These are phyloP conservation scores for Sparidentex hasta DNA, from an alignment of 2,797 vertebrate genomes.

Conservation along the genomic window DNA sequence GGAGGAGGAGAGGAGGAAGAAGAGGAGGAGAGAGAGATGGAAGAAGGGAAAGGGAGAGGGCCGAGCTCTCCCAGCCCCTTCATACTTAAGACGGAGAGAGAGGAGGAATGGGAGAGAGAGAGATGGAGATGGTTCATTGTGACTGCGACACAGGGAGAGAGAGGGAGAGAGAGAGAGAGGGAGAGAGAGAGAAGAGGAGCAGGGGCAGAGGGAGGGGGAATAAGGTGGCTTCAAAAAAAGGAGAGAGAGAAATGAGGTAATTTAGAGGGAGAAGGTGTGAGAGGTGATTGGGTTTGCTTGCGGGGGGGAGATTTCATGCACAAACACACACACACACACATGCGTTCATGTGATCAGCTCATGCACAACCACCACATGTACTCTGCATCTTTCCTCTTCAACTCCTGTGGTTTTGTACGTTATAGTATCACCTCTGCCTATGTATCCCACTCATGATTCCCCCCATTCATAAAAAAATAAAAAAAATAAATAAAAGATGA, in stretches of 20 bases:
- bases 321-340: conserved; percentile 38
- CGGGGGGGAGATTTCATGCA: conserved; percentile 48
- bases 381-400: background rate
- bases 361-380: conserved; percentile 17
- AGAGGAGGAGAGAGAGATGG: conserved; percentile 76
- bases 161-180: conserved; percentile 59
- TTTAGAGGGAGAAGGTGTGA: conserved; percentile 54
- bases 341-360: conserved; percentile 24
- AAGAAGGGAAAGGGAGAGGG: conserved; percentile 79
- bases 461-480: conserved; percentile 82
- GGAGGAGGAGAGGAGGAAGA: conserved; percentile 67
- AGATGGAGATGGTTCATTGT: conserved; percentile 84
- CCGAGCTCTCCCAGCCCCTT: conserved; percentile 82
- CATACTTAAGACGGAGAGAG: conserved; percentile 82
- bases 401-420: conserved; percentile 56
- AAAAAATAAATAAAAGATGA: conserved; percentile 73
- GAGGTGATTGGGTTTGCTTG: conserved; percentile 74
- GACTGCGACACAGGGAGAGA: conserved; percentile 85
- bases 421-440: conserved; percentile 59
- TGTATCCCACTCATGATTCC: conserved; percentile 59
- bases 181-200: conserved; percentile 42
- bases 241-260: conserved; percentile 67
- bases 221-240: conserved; percentile 65
- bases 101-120: conserved; percentile 72
- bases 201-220: conserved; percentile 62